Percentiles rank a stretch among this genome's conserved stretches.
Evolutionary conservation across 2,113 vertebrate genomes (phyloP).

Genomic region (Petrocephalus zakoni): DNA sequence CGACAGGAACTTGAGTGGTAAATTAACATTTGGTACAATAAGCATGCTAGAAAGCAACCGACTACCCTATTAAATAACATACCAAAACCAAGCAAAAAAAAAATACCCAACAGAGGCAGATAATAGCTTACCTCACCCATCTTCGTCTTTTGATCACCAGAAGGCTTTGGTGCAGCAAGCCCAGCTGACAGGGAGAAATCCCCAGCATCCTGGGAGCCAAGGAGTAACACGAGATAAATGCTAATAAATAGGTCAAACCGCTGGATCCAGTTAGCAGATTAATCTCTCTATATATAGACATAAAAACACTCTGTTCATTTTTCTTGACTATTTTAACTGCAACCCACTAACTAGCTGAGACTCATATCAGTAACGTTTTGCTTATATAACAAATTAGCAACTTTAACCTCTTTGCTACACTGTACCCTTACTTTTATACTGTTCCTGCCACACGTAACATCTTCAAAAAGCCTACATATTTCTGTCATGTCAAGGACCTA

Average conservation of each 20-base stretch:
- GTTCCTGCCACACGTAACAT: neutral
- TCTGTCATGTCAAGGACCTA: neutral
- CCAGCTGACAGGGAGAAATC: slow-evolving; percentile 38
- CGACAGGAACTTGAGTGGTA: neutral
- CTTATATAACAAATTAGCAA: neutral
- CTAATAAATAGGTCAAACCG: neutral
- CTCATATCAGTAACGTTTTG: neutral
- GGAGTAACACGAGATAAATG: neutral
- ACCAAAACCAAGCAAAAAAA: neutral
- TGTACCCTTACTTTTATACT: neutral
- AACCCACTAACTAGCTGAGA: neutral
- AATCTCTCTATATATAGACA: neutral
- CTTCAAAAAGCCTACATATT: neutral
- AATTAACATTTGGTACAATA: neutral
- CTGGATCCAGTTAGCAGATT: neutral
- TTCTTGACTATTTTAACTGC: neutral
- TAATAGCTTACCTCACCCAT: slow-evolving; percentile 26
- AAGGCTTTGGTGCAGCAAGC: slow-evolving; percentile 25
- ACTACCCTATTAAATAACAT: neutral
- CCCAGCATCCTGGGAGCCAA: slow-evolving; percentile 11
- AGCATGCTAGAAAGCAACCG: neutral
- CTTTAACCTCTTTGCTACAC: neutral
- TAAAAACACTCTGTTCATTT: neutral
- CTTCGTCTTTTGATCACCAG: slow-evolving; percentile 37
- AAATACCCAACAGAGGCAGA: too few relatives aligned